phyloP scores from a whole-genome alignment of 2,113 vertebrate species.

The Lasiurus borealis region DNA sequence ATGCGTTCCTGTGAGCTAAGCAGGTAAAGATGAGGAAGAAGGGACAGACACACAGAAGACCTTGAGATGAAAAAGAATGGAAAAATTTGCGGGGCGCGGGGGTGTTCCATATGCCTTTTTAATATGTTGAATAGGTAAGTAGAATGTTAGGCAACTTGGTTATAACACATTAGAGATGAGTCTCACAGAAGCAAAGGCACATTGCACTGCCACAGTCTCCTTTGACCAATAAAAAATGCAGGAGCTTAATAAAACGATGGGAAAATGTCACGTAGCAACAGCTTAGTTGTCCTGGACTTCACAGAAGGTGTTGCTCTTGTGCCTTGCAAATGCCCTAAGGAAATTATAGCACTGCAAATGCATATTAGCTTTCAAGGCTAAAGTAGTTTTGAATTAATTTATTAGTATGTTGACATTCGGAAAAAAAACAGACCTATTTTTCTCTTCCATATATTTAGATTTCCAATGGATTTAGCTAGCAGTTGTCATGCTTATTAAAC shows the following conservation, averaged over 20 bases:
- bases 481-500: slow-evolving; percentile 27
- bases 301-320: neutral
- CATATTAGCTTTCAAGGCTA: neutral
- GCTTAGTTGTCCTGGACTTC: neutral
- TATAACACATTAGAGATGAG: neutral
- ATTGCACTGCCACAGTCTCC: accelerated
- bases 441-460: neutral
- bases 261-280: neutral
- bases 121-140: neutral
- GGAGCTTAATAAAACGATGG: neutral
- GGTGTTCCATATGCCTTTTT: neutral
- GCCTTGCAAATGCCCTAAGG: neutral
- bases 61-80: neutral
- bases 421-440: neutral
- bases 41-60: accelerated
- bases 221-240: neutral
- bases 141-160: neutral
- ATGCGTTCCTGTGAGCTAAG: neutral
- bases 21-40: neutral
- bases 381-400: slow-evolving; percentile 42
- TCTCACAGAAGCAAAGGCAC: neutral
- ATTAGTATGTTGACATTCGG: slow-evolving; percentile 48
- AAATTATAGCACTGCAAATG: neutral
- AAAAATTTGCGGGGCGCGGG: neutral
- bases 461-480: neutral